Base-by-base conservation (phyloP, 2,797 vertebrate species). In the Helarctos malayanus region DNA sequence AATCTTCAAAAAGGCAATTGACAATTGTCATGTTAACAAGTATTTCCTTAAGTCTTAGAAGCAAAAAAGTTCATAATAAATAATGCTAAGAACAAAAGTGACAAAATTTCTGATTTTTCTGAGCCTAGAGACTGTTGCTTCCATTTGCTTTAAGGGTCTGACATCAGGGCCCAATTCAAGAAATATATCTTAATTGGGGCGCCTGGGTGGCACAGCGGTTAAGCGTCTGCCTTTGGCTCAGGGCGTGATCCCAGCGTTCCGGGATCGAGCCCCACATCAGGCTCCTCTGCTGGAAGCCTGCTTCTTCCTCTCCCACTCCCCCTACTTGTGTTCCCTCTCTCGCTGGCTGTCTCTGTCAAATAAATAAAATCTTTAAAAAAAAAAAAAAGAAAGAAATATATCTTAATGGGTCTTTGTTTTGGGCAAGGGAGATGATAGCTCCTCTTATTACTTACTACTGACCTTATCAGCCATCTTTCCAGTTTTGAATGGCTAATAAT, bases 1-100 rank as follows among this genome's bases (percentile, higher is more conserved):
- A n/a, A 87, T 94, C 97, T 95, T 98, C 91, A 69, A 98, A 63
- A 27, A 98, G 96, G 16, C 97, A 98, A 80, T 97, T 89, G 59
- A 98, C 7, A 87, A 49, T 57, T 91, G 83, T 91, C 32, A 61
- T 35, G 10, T 38, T 76, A 82, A 73, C 45, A 83, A 91, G 73
- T 59, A 68, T 61, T 78, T 84, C 35, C 41, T 85, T 89, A 92
- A 76, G 21, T 91, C 35, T 9, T 35, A 79, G 80, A 93, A 57
- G 7, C 32, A 45, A 63, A 76, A 63, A 95, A 83, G 9, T 15
- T 88, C 23, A 61, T 45, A 49, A 84, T 52, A 94, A 92, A 80
- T 78, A 65, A 91, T 57, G 5, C 3, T 5, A 86, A 79, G 38
- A 89, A 78, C 45, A 87, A 96, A 95, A 0, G 23, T 29, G 7